Evolutionary conservation across 2,797 vertebrate species (phyloP).

Genomic region (Cacajao melanocephalus): DNA sequence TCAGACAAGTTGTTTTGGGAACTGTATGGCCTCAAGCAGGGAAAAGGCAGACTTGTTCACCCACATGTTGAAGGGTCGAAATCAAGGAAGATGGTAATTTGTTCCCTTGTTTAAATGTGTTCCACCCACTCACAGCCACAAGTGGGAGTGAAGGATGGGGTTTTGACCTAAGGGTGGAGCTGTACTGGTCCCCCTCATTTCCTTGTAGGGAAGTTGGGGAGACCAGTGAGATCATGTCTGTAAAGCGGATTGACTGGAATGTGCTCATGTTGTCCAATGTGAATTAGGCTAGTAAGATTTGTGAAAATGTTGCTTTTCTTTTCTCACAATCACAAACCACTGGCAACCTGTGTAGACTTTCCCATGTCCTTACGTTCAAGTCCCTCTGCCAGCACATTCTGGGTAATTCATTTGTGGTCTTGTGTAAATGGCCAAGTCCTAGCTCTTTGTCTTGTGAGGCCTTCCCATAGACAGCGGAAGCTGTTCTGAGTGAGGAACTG

Average conservation of each 20-base stretch:
- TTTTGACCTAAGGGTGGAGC: slow-evolving; percentile 49
- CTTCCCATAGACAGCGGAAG: slow-evolving; percentile 55
- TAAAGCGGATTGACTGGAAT: slow-evolving; percentile 70
- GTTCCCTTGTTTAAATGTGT: slow-evolving; percentile 60
- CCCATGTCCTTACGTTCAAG: slow-evolving; percentile 67
- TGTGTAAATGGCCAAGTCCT: slow-evolving; percentile 55
- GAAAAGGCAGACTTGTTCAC: slow-evolving; percentile 49
- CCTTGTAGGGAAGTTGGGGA: slow-evolving; percentile 73
- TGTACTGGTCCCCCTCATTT: slow-evolving; percentile 55
- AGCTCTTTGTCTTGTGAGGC: slow-evolving; percentile 54
- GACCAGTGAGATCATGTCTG: slow-evolving; percentile 79
- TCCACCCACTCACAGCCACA: slow-evolving; percentile 57
- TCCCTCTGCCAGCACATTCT: slow-evolving; percentile 64
- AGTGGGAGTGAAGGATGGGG: slow-evolving; percentile 55
- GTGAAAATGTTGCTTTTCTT: not conserved
- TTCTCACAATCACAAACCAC: slow-evolving; percentile 67
- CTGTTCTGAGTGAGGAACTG: slow-evolving; percentile 32
- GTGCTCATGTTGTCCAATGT: slow-evolving; percentile 62
- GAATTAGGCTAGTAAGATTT: slow-evolving; percentile 57
- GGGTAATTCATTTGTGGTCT: slow-evolving; percentile 70
- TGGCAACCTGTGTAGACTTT: slow-evolving; percentile 69
- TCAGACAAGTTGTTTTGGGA: slow-evolving; percentile 68
- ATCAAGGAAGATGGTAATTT: slow-evolving; percentile 66
- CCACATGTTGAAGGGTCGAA: slow-evolving; percentile 30
- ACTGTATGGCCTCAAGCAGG: slow-evolving; percentile 33